Base-by-base conservation (phyloP, 2,113 vertebrate genomes). In the Tenebrosternarchus preto region DNA sequence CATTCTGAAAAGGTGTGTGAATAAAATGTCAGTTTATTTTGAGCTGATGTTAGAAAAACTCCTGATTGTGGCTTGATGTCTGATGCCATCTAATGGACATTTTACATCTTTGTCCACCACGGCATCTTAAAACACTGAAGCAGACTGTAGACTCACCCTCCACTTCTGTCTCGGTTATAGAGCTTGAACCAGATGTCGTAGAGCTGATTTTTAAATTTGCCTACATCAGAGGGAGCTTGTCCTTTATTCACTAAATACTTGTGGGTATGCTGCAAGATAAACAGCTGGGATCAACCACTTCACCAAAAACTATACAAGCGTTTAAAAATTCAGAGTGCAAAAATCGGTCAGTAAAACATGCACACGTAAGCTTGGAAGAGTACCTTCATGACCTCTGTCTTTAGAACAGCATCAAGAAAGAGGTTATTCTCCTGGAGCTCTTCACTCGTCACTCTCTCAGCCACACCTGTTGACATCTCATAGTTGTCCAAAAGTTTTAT, bases 171-270 rank as follows among this genome's bases (percentile, higher is more conserved):
- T 60, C 95, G 85, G 88, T 93, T 87, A 83, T 95, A 96, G 20
- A 97, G 92, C 25, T 91, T 91, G 82, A 97, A 96, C 95, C 95
- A 96, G 85, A 96, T 94, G 87, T 90, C 87, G 76, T 92, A 94
- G 67, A 97, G 93, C 84, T 96, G 95, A 11, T n/a, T 79, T 85
- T 95, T 95, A 86, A 96, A 96, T 79, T 92, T 80, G 0, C 1
- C 78, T 1, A 46, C 64, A 43, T 91, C 88, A 19, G 92, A 85
- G 1, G 88, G 87, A 0, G 93, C 88, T 66, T 87, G 86, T 0
- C 89, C 91, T 86, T 94, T 95, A 76, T 69, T 82, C 11, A 93
- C 86, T 77, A 97, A 89, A 84, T 94, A 96, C 22, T 88, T 83
- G 85, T 96, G 95, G 82, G 94, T 86, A 81, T 86, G 81, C 95